Base-by-base conservation (phyloP, 64 coral and sea anemone species). In the Trachythela sp. region DNA sequence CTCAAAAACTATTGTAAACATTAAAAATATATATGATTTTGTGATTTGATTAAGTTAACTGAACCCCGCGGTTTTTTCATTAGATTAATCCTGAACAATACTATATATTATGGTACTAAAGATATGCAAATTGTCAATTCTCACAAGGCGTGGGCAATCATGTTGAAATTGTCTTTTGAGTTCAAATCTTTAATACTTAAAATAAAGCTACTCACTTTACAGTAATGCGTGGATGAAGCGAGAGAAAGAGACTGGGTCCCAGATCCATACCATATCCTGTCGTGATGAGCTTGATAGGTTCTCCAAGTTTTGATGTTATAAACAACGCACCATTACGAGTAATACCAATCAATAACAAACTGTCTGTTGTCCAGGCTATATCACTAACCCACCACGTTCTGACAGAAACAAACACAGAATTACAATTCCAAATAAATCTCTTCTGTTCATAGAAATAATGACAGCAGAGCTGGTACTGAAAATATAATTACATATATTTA, bases 371-470 rank as follows among this genome's bases (percentile, higher is more conserved):
- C 96, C 96, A 99, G 2, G 68, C 39, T 84, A 99, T 91, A 39
- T 99, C 96, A 75, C 91, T 86, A 52, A 95, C 35, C 96, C 96
- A 99, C 93, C 96, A 99, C 6, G 85, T 88, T 43, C 96, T 99
- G 68, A 72, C 68, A 72, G 29, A 36, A 80, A 77, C 30, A 77
- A 2, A 77, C 31, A 77, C 2, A 77, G 10, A 80, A 7, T 14
- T 72, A 72, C 13, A 72, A n/a, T n/a, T n/a, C n/a, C n/a, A n/a
- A n/a, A n/a, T n/a, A n/a, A n/a, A n/a, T n/a, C n/a, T n/a, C n/a
- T n/a, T n/a, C n/a, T n/a, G n/a, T n/a, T n/a, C n/a, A n/a, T n/a
- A n/a, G n/a, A n/a, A n/a, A n/a, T n/a, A n/a, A n/a, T n/a, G n/a
- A n/a, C n/a, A n/a, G n/a, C n/a, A n/a, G n/a, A n/a, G n/a, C n/a